phyloP scores from a whole-genome alignment of 2,888 invertebrate genomes.

The Nomada goodeniana region DNA sequence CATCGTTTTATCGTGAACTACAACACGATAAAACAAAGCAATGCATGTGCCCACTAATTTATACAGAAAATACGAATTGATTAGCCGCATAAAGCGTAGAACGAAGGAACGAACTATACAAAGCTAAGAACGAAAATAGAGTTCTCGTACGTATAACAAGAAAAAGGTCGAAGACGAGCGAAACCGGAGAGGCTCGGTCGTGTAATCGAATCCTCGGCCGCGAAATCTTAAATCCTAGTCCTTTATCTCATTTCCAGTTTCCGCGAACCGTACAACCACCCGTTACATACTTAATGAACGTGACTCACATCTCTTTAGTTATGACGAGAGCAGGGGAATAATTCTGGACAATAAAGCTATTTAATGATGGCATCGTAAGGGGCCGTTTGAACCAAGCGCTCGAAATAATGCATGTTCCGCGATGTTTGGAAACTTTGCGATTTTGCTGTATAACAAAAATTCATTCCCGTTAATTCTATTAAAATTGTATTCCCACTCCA shows the following conservation, averaged over 20 bases:
- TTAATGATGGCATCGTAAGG: slow-evolving; percentile 61
- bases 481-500: not conserved
- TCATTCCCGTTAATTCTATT: not conserved
- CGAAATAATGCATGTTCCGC: slow-evolving; percentile 34
- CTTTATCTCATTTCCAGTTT: slow-evolving; percentile 58
- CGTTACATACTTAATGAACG: slow-evolving; percentile 69
- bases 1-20: slow-evolving; percentile 5
- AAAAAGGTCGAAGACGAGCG: slow-evolving; percentile 50
- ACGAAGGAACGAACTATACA: slow-evolving; percentile 6
- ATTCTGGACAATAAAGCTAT: slow-evolving; percentile 75
- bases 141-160: slow-evolving; percentile 43
- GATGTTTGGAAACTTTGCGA: not conserved
- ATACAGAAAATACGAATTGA: slow-evolving; percentile 15
- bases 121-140: slow-evolving; percentile 23
- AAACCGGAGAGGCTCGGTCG: slow-evolving; percentile 56
- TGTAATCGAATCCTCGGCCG: slow-evolving; percentile 57
- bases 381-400: slow-evolving; percentile 42
- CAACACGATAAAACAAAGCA: not conserved
- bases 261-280: slow-evolving; percentile 55
- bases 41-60: not conserved
- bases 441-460: not conserved
- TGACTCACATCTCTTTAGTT: slow-evolving; percentile 67
- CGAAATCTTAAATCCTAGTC: slow-evolving; percentile 58
- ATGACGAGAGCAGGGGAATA: slow-evolving; percentile 67
- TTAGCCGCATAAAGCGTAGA: slow-evolving; percentile 28